Evolutionary conservation across 1,140 invertebrate species (phyloP).

Genomic region (Frieseomelitta varia): DNA sequence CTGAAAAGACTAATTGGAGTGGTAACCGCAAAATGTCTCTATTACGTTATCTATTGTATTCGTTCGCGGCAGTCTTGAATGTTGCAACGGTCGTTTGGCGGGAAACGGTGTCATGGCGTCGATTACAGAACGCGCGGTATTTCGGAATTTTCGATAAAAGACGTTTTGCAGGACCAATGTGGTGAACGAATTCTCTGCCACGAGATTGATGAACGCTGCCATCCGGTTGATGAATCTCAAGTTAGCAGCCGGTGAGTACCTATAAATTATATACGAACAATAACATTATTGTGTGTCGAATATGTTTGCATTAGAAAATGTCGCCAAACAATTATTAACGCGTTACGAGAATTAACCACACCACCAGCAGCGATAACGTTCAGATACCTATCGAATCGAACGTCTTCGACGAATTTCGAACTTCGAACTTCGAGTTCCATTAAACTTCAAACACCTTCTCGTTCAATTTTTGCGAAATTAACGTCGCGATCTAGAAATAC

Average conservation of each 20-base stretch:
- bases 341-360: neutral
- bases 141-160: neutral
- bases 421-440: neutral
- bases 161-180: no score
- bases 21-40: constrained; percentile 25
- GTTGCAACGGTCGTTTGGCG: neutral
- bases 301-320: neutral
- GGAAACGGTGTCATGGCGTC: neutral
- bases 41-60: neutral
- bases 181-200: neutral
- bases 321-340: neutral
- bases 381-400: neutral
- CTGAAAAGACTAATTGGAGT: neutral
- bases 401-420: no score
- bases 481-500: no score
- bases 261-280: constrained; percentile 46
- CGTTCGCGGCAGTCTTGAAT: neutral
- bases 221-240: constrained; percentile 29
- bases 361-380: neutral
- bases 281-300: constrained; percentile 20
- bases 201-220: no score
- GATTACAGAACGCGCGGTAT: neutral
- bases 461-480: neutral
- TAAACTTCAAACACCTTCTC: no score
- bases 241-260: constrained; percentile 49